Evolutionary conservation across 1,140 invertebrate species (phyloP), one percentile per base, ranked within the genome.

Genomic region (Neomicropteryx cornuta): DNA sequence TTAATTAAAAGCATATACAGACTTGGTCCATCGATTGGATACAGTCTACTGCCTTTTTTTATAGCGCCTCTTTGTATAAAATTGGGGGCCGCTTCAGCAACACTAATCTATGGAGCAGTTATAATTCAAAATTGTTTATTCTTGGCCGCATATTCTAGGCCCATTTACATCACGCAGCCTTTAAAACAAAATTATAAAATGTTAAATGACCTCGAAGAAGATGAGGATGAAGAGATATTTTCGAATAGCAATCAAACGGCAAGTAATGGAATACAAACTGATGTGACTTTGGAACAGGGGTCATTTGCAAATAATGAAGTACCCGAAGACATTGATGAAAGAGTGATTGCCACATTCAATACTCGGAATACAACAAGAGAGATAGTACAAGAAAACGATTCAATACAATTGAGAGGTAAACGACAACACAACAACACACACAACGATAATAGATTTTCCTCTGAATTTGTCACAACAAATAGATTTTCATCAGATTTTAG

Each of bases 151-250:
- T 68, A 60, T 22, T 55, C 57, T 2, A 47, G 66, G 10, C 66
- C 66, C 1, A 45, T 60, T 17, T 68, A 68, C 38, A 60, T 68
- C 20, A 60, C 60, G 44, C 58, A 45, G 37, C 56, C 62, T 2
- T 49, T 68, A 2, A 51, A 55, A 46, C 50, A 52, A 18, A 67
- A 60, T 0, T 68, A 68, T 40, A 68, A 65, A 23, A 61, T 60
- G 51, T 43, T 68, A 1, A 46, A 61, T 28, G 57, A 62, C 18
- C 63, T 55, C 0, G 52, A 52, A 0, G 65, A 66, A 47, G 65
- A 68, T 36, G 63, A 68, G 6, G 66, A 68, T 31, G 63, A 68
- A 50, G 56, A 65, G 3, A 65, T 68, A 40, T 68, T 62, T 39
- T 58, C 63, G 8, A 32, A 38, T 2, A 33, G 42, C 23, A 32